A percentile compares a stretch with the other conserved stretches of the same genome.
Conservation (phyloP, 2,113 vertebrate genomes). For the Gracilinanus agilis region DNA sequence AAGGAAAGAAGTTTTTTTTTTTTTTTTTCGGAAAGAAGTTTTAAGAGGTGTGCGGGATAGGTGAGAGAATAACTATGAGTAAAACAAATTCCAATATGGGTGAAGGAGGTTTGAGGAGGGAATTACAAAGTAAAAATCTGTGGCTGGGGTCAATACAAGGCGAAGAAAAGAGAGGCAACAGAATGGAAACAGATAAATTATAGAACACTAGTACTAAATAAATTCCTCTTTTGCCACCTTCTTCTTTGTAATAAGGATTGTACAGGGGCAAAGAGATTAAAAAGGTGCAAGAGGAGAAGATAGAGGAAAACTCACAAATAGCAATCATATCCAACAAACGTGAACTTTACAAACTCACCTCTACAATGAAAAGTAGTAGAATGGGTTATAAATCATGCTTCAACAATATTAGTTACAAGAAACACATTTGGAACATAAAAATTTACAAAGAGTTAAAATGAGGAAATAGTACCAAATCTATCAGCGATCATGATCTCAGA, state of each 20-base stretch:
- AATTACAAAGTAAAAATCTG: background rate
- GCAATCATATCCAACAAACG: background rate
- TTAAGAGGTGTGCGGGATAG: background rate
- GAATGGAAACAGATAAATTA: background rate
- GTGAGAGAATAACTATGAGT: background rate
- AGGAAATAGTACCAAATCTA: background rate
- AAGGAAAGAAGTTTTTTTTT: background rate
- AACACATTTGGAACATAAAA: background rate
- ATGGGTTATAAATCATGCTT: background rate
- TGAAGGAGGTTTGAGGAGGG: background rate
- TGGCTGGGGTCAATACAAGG: background rate
- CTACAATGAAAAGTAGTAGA: background rate
- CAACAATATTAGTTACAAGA: background rate
- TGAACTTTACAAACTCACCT: background rate
- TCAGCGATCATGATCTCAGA: background rate
- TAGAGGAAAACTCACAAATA: background rate
- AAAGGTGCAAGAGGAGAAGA: background rate
- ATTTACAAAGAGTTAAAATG: background rate
- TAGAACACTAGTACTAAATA: background rate
- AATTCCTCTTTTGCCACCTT: background rate
- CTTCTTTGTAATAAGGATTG: background rate
- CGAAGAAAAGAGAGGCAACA: background rate
- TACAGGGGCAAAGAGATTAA: background rate
- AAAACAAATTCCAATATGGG: background rate
- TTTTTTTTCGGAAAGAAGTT: no score